These are phyloP conservation scores for Ptilodon capucinus DNA, from an alignment of 2,888 invertebrate species.

Conservation along the genomic window DNA sequence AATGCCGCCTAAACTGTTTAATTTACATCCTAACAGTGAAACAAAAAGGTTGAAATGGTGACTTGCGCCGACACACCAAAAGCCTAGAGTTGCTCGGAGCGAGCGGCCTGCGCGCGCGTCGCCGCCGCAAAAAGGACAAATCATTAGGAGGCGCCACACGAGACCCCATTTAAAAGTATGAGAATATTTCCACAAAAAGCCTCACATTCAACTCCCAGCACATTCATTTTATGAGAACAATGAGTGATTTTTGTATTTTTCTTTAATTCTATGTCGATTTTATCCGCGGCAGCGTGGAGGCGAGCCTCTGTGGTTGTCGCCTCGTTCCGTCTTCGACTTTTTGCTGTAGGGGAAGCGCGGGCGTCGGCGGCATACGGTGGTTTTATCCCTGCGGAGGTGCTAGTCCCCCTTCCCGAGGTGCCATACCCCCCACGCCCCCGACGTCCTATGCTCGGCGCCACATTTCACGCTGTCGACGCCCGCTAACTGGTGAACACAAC, in stretches of 20 bases:
- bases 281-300: constrained; percentile 75
- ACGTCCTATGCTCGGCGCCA: constrained; percentile 56
- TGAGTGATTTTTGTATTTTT: constrained; percentile 82
- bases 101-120: constrained; percentile 49
- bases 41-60: constrained; percentile 70
- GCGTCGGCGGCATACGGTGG: constrained; percentile 68
- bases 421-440: constrained; percentile 27
- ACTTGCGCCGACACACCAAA: constrained; percentile 77
- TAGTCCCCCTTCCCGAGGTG: constrained; percentile 38
- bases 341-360: constrained; percentile 69
- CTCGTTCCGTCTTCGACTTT: constrained; percentile 77
- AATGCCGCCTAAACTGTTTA: constrained; percentile 77
- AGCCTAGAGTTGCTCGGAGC: constrained; percentile 67
- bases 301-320: constrained; percentile 75
- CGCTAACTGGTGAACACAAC: constrained; percentile 36
- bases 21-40: constrained; percentile 73
- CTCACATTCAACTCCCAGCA: constrained; percentile 81
- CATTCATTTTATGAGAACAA: constrained; percentile 83
- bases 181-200: constrained; percentile 82
- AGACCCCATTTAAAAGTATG: constrained; percentile 82
- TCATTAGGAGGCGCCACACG: constrained; percentile 83
- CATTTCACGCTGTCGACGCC: constrained; percentile 59
- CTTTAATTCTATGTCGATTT: constrained; percentile 83
- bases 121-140: constrained; percentile 78
- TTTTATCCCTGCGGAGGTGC: constrained; percentile 62